Base-by-base conservation (phyloP, 2,797 vertebrate species). In the Knipowitschia caucasica region DNA sequence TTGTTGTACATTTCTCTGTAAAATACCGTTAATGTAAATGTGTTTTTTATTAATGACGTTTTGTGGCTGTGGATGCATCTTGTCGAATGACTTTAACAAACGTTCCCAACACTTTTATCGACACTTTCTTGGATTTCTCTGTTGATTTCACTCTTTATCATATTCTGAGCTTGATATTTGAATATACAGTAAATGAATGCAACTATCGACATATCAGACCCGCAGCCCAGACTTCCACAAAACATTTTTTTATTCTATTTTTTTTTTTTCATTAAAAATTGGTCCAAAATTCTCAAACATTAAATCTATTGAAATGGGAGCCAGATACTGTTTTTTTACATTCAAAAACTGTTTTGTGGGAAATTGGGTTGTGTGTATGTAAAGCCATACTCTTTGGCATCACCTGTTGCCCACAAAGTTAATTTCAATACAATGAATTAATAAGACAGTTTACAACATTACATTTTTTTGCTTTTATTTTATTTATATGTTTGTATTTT, bases 31-130 rank as follows among this genome's bases (percentile, higher is more conserved):
- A 65, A 42, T 71, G 38, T 75, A 59, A 53, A 35, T 45, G 47
- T 75, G 68, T 55, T 39, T 56, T 31, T 54, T 52, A 52, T 52
- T 64, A 31, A 47, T 73, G 34, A 49, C 11, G 53, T 72, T 72
- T 56, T 27, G 57, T 59, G 85, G 70, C 82, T 71, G 55, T 53
- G 47, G 75, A 77, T 79, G 77, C 78, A 59, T 80, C 64, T 61
- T 0, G 62, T 71, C 77, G 55, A 55, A 59, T 52, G 1, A 27
- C 66, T 59, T 29, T 62, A 73, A 56, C 64, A 49, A 50, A 39
- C 58, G 64, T 49, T 59, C 23, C 21, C 18, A 26, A 29, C 24
- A 7, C 36, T 45, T 50, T 29, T 31, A 43, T 64, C 35, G 21
- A 59, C 59, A 61, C 34, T 11, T 1, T 63, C 34, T 11, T 1